Conservation (phyloP, 2,113 vertebrate species). For the Pygathrix nemaeus region DNA sequence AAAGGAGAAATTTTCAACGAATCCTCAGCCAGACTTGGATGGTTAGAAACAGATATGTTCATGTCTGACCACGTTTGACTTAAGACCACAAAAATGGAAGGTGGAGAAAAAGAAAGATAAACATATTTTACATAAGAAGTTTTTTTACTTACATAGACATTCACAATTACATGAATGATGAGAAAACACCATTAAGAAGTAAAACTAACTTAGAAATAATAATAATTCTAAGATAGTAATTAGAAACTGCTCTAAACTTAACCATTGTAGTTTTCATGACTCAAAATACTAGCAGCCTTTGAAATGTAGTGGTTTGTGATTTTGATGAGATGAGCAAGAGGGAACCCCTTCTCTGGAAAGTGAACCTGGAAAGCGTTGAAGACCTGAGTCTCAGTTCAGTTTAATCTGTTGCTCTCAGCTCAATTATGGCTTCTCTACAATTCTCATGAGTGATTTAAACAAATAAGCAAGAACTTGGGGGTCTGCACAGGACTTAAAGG, state of each 20-base stretch:
- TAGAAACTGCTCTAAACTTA: neutral
- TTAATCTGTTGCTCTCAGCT: neutral
- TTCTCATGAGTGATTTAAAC: neutral
- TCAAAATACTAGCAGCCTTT: neutral
- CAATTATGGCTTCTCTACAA: neutral
- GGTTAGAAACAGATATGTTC: neutral
- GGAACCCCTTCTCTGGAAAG: neutral
- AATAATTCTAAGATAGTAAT: neutral
- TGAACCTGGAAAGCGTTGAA: neutral
- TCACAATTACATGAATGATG: neutral
- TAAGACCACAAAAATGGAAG: neutral
- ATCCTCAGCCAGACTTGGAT: neutral
- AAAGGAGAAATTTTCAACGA: neutral
- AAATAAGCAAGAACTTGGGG: neutral
- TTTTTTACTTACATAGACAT: neutral
- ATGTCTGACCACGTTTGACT: neutral
- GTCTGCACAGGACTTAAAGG: neutral
- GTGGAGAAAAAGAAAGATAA: neutral
- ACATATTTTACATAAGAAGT: neutral
- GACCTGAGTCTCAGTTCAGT: neutral
- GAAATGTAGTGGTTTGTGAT: neutral
- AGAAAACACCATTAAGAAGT: neutral
- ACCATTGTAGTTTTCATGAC: neutral
- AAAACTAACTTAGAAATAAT: conserved; percentile 1
- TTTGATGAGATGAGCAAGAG: neutral